Evolutionary conservation across 2,113 vertebrate genomes (phyloP).

Genomic region (Petroica traversi): DNA sequence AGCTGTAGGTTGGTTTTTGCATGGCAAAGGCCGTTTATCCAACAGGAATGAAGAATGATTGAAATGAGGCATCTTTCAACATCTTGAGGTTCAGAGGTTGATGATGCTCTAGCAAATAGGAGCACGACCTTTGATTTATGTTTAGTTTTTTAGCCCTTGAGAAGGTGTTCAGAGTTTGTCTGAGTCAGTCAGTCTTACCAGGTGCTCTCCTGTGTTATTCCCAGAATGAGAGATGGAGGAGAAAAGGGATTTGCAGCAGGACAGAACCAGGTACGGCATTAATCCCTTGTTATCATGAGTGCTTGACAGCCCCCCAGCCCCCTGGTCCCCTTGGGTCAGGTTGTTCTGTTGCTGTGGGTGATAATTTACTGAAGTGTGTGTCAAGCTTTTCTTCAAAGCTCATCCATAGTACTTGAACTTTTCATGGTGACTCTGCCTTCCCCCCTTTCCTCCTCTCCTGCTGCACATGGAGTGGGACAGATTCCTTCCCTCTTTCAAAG

Average conservation of each 20-base stretch:
- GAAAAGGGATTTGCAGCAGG: neutral
- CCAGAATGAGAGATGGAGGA: neutral
- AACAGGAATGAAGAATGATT: neutral
- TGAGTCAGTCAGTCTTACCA: neutral
- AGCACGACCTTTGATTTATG: neutral
- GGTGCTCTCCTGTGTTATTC: neutral
- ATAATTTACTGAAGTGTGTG: neutral
- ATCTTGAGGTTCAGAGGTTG: neutral
- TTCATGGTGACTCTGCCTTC: neutral
- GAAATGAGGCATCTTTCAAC: neutral
- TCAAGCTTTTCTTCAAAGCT: neutral
- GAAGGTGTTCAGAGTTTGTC: accelerated
- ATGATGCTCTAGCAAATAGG: neutral
- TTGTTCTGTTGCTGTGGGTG: neutral
- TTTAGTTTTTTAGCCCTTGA: neutral
- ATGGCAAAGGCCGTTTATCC: neutral
- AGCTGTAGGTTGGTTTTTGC: neutral
- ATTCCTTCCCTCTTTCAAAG: neutral
- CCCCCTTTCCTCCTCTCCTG: neutral
- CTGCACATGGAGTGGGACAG: neutral
- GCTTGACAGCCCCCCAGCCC: neutral
- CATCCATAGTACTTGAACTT: neutral
- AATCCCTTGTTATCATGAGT: neutral
- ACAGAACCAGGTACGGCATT: neutral
- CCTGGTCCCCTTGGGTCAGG: neutral